Conservation (phyloP, 1,140 invertebrate genomes). For the Drosophila kurseongensis region DNA sequence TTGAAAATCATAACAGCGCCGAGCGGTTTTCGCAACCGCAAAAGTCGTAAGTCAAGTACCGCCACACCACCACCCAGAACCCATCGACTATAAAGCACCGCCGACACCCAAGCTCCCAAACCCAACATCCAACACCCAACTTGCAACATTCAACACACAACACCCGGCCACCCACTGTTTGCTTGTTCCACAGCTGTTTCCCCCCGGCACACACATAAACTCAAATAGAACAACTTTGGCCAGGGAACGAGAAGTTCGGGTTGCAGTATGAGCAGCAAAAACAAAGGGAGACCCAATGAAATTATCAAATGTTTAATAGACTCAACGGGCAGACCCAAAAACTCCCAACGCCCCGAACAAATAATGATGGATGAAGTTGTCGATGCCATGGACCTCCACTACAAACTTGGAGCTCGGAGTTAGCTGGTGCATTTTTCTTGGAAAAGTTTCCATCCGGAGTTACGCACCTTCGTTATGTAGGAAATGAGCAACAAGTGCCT, state of each 20-base stretch:
- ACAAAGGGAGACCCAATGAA: slow-evolving; percentile 58
- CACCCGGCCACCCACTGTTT: slow-evolving; percentile 20
- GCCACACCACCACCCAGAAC: slow-evolving; percentile 22
- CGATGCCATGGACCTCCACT: slow-evolving; percentile 13
- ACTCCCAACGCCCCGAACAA: slow-evolving; percentile 13
- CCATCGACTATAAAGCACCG: slow-evolving; percentile 11
- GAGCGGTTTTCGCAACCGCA: slow-evolving; percentile 67
- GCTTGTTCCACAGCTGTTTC: slow-evolving; percentile 53
- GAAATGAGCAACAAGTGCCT: slow-evolving; percentile 27
- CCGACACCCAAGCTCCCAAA: slow-evolving; percentile 3
- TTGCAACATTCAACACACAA: slow-evolving; percentile 1
- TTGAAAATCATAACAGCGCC: slow-evolving; percentile 74
- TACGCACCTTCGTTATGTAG: slow-evolving; percentile 21
- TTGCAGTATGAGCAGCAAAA: slow-evolving; percentile 34
- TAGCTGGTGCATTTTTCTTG: slow-evolving; percentile 15
- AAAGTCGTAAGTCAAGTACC: slow-evolving; percentile 79
- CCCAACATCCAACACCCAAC: not conserved
- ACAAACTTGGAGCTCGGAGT: slow-evolving; percentile 2
- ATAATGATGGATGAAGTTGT: slow-evolving; percentile 61
- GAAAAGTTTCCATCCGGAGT: slow-evolving; percentile 32
- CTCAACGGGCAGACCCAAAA: slow-evolving; percentile 34
- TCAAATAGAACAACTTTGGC: slow-evolving; percentile 71
- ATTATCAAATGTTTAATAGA: slow-evolving; percentile 82
- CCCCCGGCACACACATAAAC: slow-evolving; percentile 53
- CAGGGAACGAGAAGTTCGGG: slow-evolving; percentile 11